Evolutionary conservation across 2,797 vertebrate genomes (phyloP).

Genomic region (Poeciliopsis infans): DNA sequence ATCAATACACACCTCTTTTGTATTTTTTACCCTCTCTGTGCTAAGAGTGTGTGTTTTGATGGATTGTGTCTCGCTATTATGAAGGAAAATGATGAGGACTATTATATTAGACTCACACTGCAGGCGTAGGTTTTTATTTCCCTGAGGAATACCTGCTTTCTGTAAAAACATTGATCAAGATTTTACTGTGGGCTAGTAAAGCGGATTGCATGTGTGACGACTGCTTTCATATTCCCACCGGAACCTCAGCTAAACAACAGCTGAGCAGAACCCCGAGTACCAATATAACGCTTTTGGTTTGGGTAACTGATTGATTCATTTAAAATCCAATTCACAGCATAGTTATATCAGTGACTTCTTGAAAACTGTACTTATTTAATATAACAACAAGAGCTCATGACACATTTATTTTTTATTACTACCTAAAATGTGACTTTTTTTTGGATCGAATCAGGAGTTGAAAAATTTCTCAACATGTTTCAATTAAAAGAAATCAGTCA

Average conservation of each 20-base stretch:
- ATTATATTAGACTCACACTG: slow-evolving; percentile 63
- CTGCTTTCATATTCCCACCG: slow-evolving; percentile 51
- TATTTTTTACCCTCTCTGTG: slow-evolving; percentile 21
- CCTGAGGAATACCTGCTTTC: slow-evolving; percentile 56
- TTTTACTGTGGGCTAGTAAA: slow-evolving; percentile 62
- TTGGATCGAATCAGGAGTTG: slow-evolving; percentile 1
- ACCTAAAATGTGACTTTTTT: neutral
- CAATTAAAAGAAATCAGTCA: neutral
- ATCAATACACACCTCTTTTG: slow-evolving; percentile 75
- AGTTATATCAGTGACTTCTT: slow-evolving; percentile 6
- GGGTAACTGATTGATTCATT: slow-evolving; percentile 33
- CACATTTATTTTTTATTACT: neutral
- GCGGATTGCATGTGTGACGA: slow-evolving; percentile 37
- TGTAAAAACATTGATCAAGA: slow-evolving; percentile 67
- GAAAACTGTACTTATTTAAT: slow-evolving; percentile 4
- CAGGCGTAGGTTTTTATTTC: slow-evolving; percentile 73
- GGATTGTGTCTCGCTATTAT: slow-evolving; percentile 67
- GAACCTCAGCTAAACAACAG: slow-evolving; percentile 33
- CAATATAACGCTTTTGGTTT: slow-evolving; percentile 30
- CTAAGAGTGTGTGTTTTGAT: slow-evolving; percentile 64
- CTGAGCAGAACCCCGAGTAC: slow-evolving; percentile 32
- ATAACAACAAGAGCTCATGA: slow-evolving; percentile 9
- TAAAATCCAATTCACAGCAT: slow-evolving; percentile 27
- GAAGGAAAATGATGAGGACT: slow-evolving; percentile 69
- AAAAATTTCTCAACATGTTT: slow-evolving; percentile 1